Percentiles rank a stretch among this genome's conserved stretches.
These are phyloP conservation scores for Charina bottae DNA, from an alignment of 2,113 vertebrate genomes.

Conservation along the genomic window DNA sequence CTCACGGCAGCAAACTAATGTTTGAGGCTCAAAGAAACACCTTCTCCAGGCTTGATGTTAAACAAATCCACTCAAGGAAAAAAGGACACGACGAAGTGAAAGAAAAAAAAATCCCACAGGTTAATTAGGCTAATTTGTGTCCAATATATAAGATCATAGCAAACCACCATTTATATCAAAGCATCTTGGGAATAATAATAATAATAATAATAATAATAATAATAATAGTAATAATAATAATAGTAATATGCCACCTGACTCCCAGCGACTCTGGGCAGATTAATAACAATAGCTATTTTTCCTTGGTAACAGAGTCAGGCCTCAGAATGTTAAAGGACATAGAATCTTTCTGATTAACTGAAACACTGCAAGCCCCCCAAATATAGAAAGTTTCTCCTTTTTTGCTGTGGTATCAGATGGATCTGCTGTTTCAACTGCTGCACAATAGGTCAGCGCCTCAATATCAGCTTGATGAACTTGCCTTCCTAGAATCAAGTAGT, in stretches of 20 bases:
- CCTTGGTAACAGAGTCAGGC: not conserved
- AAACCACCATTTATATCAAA: not conserved
- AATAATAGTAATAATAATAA: no score
- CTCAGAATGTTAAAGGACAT: not conserved
- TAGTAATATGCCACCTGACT: not conserved
- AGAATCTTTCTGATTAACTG: not conserved
- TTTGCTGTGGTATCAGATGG: not conserved
- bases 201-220: no score
- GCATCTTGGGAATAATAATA: not conserved
- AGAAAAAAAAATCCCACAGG: not conserved
- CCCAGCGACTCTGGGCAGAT: not conserved
- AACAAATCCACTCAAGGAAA: not conserved
- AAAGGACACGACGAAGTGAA: not conserved
- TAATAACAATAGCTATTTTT: not conserved
- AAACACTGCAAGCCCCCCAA: not conserved
- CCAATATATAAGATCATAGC: not conserved
- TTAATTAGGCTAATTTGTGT: not conserved
- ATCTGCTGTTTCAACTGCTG: not conserved
- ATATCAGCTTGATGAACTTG: not conserved
- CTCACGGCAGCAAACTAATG: not conserved
- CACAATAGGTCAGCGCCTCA: not conserved
- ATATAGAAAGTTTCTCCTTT: not conserved
- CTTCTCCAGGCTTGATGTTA: not conserved
- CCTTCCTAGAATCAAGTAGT: slow-evolving; percentile 6
- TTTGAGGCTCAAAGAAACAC: not conserved